Base-by-base conservation (phyloP, 92 coral and sea anemone species). In the Actinernus sp. region DNA sequence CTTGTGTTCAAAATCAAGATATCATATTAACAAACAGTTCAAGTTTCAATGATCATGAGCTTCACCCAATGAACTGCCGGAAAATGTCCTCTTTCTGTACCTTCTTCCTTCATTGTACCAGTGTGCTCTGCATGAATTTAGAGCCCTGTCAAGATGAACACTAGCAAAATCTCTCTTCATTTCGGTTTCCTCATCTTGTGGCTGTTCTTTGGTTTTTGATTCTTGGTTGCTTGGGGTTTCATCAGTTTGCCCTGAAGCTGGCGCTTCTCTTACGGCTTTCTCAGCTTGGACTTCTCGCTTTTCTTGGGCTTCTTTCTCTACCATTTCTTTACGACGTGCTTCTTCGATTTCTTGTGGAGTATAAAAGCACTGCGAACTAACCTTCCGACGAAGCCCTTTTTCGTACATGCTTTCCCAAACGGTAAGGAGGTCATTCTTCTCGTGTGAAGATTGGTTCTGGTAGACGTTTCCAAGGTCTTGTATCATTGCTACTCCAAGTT, bases 331-430 rank as follows among this genome's bases (percentile, higher is more conserved):
- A 29, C 51, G 24, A 13, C 26, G 32, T 1, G 73, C 60, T 24
- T 58, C 66, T 19, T 44, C 63, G 33, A 52, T 64, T 9, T 39
- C 64, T 59, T 85, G 57, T 9, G 86, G 78, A 1, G 92, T 59
- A 29, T 46, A 63, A n/a, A 68, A 70, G 33, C 62, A 85, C 30
- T 85, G 86, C 12, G 78, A 70, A 28, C 97, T 90, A 1, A 86
- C 91, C 51, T 90, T 86, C 11, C 97, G 74, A 32, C 78, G 85
- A 9, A 90, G 83, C 16, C 97, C 85, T 56, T 90, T 90, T 43
- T 88, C 92, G 62, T 90, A 90, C 97, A 90, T 76, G 51, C 97
- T 90, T 41, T 90, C 74, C 91, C 89, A 86, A 0, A 90, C 97
- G 21, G 97, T 82, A 29, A 77, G 66, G 31, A 90, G 56, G 26